phyloP scores from a whole-genome alignment of 2,113 vertebrate species.

The Percina caprodes region DNA sequence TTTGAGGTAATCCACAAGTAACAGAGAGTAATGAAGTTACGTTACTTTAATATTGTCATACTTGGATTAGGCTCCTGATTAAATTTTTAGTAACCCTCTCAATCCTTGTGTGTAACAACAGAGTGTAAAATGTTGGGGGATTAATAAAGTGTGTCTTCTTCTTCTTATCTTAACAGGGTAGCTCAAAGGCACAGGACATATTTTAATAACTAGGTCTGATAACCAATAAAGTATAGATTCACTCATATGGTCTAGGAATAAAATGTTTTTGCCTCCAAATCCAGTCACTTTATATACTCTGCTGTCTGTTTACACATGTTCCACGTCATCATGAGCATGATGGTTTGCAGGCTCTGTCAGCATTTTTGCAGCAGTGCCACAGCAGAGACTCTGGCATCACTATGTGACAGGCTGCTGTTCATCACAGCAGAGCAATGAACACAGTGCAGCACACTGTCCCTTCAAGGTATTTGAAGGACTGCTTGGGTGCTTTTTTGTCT shows the following conservation, averaged over 20 bases:
- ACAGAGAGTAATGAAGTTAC: too few relatives aligned
- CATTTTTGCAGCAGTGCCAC: constrained; percentile 8
- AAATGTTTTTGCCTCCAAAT: background rate
- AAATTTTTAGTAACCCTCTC: too few relatives aligned
- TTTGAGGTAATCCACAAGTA: too few relatives aligned
- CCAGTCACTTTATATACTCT: background rate
- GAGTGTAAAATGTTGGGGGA: too few relatives aligned
- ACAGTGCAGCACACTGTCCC: background rate
- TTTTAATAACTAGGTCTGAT: background rate
- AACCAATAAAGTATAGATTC: background rate
- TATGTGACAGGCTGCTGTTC: background rate
- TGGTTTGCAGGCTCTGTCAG: constrained; percentile 26
- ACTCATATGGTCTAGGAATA: background rate
- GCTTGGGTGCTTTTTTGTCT: background rate
- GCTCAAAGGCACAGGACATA: background rate
- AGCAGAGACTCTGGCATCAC: background rate
- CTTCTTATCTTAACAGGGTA: background rate
- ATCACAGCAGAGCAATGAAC: constrained; percentile 13
- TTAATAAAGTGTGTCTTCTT: too few relatives aligned
- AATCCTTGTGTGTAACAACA: too few relatives aligned
- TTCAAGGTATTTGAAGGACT: background rate
- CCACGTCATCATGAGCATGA: constrained; percentile 1
- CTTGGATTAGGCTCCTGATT: too few relatives aligned
- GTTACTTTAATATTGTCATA: too few relatives aligned
- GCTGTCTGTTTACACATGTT: background rate